phyloP scores from a whole-genome alignment of 2,797 vertebrate species.

The Podargus strigoides region DNA sequence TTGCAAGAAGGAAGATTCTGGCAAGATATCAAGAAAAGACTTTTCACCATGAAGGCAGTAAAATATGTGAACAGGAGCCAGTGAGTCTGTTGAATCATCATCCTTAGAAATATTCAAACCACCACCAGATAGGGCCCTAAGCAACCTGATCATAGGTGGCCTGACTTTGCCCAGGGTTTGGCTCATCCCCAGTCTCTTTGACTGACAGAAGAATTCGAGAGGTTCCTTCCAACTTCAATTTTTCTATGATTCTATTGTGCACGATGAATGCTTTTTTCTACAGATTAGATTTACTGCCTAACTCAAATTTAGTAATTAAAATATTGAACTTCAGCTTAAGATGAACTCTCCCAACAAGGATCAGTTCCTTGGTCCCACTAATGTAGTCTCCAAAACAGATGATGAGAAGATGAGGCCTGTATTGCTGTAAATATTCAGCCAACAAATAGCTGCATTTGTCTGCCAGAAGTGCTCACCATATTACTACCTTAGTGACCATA shows the following conservation, averaged over 20 bases:
- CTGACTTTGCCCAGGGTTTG: background rate
- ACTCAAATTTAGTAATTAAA: background rate
- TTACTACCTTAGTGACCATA: background rate
- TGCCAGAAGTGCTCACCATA: background rate
- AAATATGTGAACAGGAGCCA: background rate
- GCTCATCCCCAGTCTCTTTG: background rate
- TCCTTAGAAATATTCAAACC: background rate
- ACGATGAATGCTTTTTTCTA: background rate
- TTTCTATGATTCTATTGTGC: background rate
- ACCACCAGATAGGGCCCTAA: background rate
- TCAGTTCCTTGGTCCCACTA: background rate
- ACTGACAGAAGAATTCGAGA: background rate
- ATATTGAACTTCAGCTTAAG: background rate
- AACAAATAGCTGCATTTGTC: background rate
- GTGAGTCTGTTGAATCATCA: background rate
- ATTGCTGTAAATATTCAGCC: background rate
- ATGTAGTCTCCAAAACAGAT: background rate
- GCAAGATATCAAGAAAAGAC: background rate
- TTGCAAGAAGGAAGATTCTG: background rate
- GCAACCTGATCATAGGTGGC: background rate
- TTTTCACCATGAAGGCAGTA: background rate
- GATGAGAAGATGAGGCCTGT: background rate
- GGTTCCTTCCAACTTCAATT: background rate
- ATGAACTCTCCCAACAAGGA: background rate
- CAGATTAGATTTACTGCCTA: background rate